These are phyloP conservation scores for Lates japonicus DNA, from an alignment of 2,797 vertebrate genomes.

Conservation along the genomic window DNA sequence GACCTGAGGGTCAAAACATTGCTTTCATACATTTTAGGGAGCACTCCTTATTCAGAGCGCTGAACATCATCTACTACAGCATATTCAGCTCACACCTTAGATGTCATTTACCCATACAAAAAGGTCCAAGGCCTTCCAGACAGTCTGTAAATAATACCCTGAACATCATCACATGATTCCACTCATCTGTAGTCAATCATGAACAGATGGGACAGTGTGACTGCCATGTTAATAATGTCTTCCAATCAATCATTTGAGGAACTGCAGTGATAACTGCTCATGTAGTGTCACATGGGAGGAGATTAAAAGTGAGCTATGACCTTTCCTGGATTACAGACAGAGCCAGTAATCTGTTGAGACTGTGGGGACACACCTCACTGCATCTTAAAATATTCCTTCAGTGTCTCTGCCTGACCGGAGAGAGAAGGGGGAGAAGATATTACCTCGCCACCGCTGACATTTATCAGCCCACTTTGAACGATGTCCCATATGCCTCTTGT, in stretches of 20 bases:
- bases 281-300: conserved; percentile 54
- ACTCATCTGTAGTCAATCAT: conserved; percentile 47
- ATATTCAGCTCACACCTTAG: conserved; percentile 20
- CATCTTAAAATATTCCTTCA: conserved; percentile 56
- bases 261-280: conserved; percentile 18
- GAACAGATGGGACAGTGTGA: conserved; percentile 52
- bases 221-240: conserved; percentile 61
- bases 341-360: conserved; percentile 47
- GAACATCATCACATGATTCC: conserved; percentile 34
- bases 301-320: conserved; percentile 71
- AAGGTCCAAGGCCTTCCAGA: conserved; percentile 8
- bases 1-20: background rate
- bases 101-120: background rate
- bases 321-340: conserved; percentile 59
- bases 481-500: conserved; percentile 46
- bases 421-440: conserved; percentile 13
- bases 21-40: too few relatives aligned
- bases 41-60: background rate
- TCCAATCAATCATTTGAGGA: conserved; percentile 61
- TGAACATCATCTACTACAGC: background rate
- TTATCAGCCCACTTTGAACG: conserved; percentile 61
- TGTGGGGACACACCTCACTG: conserved; percentile 47
- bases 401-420: conserved; percentile 21
- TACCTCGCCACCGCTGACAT: conserved; percentile 47
- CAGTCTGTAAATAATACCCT: conserved; percentile 45